Conservation (phyloP, 2,797 vertebrate species). For the Thripadectes ignobilis region DNA sequence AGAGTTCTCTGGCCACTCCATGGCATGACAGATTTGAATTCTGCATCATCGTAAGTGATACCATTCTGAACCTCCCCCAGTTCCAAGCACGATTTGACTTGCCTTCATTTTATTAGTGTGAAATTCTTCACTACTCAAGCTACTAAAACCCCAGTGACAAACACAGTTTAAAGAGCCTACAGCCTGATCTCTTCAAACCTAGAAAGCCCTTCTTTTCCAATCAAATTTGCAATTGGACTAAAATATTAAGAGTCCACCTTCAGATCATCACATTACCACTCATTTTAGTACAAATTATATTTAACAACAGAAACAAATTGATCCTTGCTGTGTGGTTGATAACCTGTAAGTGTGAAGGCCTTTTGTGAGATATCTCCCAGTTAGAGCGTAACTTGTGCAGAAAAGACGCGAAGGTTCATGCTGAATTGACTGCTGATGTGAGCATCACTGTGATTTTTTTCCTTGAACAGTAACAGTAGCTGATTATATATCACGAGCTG, state of each 20-base stretch:
- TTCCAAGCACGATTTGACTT: neutral
- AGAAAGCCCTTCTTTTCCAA: neutral
- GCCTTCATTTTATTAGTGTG: neutral
- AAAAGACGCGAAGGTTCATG: constrained; percentile 7
- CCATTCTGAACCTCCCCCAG: neutral
- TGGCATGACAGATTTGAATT: neutral
- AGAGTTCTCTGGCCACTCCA: neutral
- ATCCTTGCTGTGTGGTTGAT: neutral
- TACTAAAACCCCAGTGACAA: neutral
- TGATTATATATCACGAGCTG: constrained; percentile 98
- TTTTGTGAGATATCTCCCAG: constrained; percentile 31
- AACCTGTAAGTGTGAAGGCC: constrained; percentile 45
- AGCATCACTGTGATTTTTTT: constrained; percentile 73
- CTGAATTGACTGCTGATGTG: neutral
- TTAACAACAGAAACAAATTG: neutral
- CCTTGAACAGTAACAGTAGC: constrained; percentile 93
- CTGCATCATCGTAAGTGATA: neutral
- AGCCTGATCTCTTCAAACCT: neutral
- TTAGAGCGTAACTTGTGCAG: neutral
- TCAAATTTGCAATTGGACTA: neutral
- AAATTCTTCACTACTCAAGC: neutral
- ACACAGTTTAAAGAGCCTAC: neutral
- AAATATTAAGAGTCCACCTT: neutral
- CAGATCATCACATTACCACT: neutral
- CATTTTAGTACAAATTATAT: neutral